Conservation (phyloP, 2,888 invertebrate species). For the Nomada fabriciana region DNA sequence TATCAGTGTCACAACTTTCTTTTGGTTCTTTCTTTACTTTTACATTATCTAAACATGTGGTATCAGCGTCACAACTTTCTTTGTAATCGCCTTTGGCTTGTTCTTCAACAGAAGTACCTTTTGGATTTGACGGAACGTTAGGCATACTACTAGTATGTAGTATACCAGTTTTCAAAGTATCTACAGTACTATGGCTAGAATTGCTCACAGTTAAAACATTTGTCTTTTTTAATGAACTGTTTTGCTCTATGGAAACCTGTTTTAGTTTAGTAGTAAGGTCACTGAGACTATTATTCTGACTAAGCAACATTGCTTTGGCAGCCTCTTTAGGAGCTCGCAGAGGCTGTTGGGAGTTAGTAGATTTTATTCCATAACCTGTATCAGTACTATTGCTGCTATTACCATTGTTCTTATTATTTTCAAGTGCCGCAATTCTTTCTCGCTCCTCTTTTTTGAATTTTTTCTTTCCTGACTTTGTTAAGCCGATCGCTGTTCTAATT, state of each 20-base stretch:
- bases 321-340: slow-evolving; percentile 44
- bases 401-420: neutral
- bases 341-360: slow-evolving; percentile 15
- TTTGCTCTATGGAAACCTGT: neutral
- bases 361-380: neutral
- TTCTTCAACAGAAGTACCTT: neutral
- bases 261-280: neutral
- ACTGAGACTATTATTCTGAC: neutral
- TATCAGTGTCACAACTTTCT: too few relatives aligned
- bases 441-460: slow-evolving; percentile 38
- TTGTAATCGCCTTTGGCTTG: neutral
- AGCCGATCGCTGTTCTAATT: slow-evolving; percentile 12
- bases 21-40: too few relatives aligned
- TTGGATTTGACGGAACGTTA: neutral
- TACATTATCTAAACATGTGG: too few relatives aligned
- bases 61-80: neutral
- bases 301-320: neutral
- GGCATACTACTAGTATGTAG: neutral
- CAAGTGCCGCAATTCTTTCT: slow-evolving; percentile 28
- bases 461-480: slow-evolving; percentile 45
- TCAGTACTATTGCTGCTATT: fast-evolving
- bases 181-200: neutral
- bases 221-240: neutral
- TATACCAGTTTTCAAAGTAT: neutral
- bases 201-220: neutral